These are phyloP conservation scores for Ischnura elegans DNA, from an alignment of 2,888 invertebrate genomes.

Conservation along the genomic window DNA sequence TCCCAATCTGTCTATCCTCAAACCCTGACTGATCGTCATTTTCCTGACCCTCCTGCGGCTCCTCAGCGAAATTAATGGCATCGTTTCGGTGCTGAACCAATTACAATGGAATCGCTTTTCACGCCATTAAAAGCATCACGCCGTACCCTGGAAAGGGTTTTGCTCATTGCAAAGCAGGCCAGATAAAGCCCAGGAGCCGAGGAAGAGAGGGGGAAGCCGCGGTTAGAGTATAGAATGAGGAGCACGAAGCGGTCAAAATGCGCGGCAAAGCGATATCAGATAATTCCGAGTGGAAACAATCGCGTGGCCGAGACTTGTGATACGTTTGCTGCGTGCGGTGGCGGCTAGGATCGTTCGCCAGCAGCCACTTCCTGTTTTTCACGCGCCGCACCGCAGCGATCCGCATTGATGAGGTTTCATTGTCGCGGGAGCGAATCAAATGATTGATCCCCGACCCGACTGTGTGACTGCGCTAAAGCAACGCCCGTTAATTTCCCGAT, in stretches of 20 bases:
- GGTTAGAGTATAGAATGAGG: neutral
- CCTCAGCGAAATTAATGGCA: neutral
- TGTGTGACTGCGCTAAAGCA: too few relatives aligned
- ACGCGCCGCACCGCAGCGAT: neutral
- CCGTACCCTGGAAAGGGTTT: neutral
- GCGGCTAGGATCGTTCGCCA: too few relatives aligned
- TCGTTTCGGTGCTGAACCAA: neutral
- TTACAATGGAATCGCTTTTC: slow-evolving; percentile 28
- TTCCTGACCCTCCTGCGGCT: neutral
- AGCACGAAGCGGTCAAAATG: neutral
- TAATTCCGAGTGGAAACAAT: neutral
- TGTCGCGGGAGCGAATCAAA: neutral
- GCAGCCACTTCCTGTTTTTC: neutral
- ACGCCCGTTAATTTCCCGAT: neutral
- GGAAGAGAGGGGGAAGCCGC: neutral
- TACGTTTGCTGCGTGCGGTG: neutral
- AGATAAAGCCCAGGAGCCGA: neutral
- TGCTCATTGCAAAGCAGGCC: neutral
- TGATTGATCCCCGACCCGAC: neutral
- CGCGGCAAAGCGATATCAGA: neutral
- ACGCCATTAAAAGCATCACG: slow-evolving; percentile 38
- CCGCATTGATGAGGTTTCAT: slow-evolving; percentile 2
- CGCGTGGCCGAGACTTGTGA: neutral
- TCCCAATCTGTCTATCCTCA: neutral
- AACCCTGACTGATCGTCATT: neutral